These are phyloP conservation scores for Campodea augens DNA, from an alignment of 1,140 invertebrate genomes.

Conservation along the genomic window DNA sequence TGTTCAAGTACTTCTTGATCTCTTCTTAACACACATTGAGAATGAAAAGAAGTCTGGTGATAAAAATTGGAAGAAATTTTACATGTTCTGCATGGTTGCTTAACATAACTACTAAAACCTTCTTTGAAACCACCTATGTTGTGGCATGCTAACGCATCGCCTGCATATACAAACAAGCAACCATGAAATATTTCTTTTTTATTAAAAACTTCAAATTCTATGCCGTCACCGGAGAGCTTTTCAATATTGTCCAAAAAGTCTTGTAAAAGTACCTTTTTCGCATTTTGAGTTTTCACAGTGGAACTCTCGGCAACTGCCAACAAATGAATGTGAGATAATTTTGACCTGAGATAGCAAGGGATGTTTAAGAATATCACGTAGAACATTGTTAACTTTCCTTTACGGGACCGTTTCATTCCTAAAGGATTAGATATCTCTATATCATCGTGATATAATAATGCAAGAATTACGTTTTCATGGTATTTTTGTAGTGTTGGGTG, in stretches of 20 bases:
- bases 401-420: neutral
- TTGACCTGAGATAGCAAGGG: neutral
- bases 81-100: neutral
- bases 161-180: neutral
- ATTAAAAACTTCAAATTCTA: neutral
- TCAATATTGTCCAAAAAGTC: neutral
- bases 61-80: neutral
- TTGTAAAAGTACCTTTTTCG: neutral
- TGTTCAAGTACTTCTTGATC: neutral
- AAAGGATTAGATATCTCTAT: neutral
- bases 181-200: neutral
- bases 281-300: neutral
- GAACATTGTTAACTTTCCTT: neutral
- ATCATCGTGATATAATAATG: neutral
- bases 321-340: neutral
- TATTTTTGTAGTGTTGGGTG: neutral
- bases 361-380: neutral
- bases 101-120: neutral
- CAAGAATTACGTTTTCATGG: neutral
- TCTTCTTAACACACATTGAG: neutral
- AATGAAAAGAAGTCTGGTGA: neutral
- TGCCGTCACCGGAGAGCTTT: neutral
- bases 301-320: neutral
- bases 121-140: neutral
- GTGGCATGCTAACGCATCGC: neutral